A percentile compares a stretch with the other conserved stretches of the same genome.
Conservation (phyloP, 2,888 invertebrate species). For the Oasisia sp. region DNA sequence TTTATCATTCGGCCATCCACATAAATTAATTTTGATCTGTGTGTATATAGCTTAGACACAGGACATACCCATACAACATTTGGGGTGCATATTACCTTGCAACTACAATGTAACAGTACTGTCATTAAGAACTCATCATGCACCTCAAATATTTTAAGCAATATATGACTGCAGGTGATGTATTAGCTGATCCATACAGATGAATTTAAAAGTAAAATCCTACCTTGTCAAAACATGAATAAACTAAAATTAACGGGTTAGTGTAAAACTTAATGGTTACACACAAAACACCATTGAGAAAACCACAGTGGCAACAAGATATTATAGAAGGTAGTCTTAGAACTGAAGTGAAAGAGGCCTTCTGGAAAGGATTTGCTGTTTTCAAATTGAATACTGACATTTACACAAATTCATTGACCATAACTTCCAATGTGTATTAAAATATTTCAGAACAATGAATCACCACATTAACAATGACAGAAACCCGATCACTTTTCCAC, state of each 20-base stretch:
- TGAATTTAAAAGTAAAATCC: not conserved
- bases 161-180: not conserved
- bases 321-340: not conserved
- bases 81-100: not conserved
- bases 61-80: not conserved
- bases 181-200: not conserved
- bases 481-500: not conserved
- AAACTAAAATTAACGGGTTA: not conserved
- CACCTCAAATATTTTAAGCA: not conserved
- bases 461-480: not conserved
- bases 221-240: not conserved
- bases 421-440: not conserved
- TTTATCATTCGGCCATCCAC: not conserved
- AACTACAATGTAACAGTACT: not conserved
- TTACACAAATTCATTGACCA: not conserved
- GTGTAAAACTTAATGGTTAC: not conserved
- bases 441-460: not conserved
- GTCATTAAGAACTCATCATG: too few relatives aligned
- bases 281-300: not conserved
- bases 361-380: not conserved
- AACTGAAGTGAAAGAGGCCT: not conserved
- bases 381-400: not conserved
- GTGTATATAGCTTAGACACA: not conserved
- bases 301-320: not conserved
- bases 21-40: not conserved